Evolutionary conservation across 2,113 vertebrate species (phyloP), one percentile per base, ranked within the genome.

Genomic region (Sapajus apella): DNA sequence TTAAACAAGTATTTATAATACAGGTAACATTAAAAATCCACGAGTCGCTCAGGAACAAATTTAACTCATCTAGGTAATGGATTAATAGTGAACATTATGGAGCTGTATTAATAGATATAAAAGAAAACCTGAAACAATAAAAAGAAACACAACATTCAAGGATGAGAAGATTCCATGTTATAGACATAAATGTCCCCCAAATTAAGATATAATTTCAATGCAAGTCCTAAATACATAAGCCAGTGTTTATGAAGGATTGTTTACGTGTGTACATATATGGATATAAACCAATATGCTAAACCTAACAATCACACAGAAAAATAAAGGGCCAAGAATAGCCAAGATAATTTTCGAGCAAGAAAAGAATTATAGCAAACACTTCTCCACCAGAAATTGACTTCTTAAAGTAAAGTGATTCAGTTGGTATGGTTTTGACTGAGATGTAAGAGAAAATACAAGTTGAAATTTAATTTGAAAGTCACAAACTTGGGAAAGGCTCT

Each of bases 191-290:
- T 73, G 87, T 88, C 45, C 23, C 52, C 35, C 3, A 81, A 88
- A 83, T 72, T 52, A 79, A 84, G 70, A 30, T 83, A 35, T 84
- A 89, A 89, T 89, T 89, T 84, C 70, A 85, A 13, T 91, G 79
- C 43, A 90, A 23, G n/a, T 84, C 86, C n/a, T 64, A 64, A 64
- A 64, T 64, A 30, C 61, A 72, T 8, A 81, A 90, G 64, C 43
- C 73, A 85, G 43, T 23, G 32, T 86, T 85, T 90, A n/a, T 94
- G 50, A 96, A 90, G 13, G 16, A 13, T 10, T 80, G 13, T 79
- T 50, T 88, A 35, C 50, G 10, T 79, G 6, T 90, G 30, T 77
- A 47, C 43, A 32, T 18, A 40, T 35, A 85, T 56, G 17, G 43
- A 58, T 73, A 55, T 43, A 86, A 86, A 86, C 30, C 30, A 72